Evolutionary conservation across 1,140 invertebrate species (phyloP), one percentile per base, ranked within the genome.

Genomic region (Agrilus planipennis): DNA sequence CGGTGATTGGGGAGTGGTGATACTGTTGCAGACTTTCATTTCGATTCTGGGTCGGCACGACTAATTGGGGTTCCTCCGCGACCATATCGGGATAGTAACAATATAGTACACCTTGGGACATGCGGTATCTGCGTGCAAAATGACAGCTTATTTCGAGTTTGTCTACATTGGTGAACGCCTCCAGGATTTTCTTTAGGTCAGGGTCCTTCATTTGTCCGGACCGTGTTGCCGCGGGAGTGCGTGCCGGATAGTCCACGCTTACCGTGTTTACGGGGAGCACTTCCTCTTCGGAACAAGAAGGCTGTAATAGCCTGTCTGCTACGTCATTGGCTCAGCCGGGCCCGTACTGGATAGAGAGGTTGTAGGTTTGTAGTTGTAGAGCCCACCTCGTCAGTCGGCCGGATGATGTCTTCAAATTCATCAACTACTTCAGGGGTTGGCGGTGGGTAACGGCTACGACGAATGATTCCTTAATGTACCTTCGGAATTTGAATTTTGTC

Each of bases 401-500:
- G n/a, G n/a, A n/a, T n/a, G n/a, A n/a, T n/a, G n/a, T n/a, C n/a
- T n/a, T n/a, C n/a, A 7, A 7, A n/a, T n/a, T n/a, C n/a, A n/a
- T n/a, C n/a, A n/a, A n/a, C n/a, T n/a, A n/a, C n/a, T n/a, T n/a
- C n/a, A 25, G 23, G 6, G 23, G 23, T 25, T n/a, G 7, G 23
- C n/a, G 23, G 23, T 25, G 6, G 23, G 23, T 7, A 25, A 25
- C n/a, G n/a, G n/a, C 23, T 7, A 25, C n/a, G 6, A n/a, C n/a
- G 7, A 7, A 6, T 7, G 23, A 17, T 7, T 35, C 41, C 15
- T 51, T 53, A 4, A 48, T 51, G 16, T 51, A 52, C 3, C 39
- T 50, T 11, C 31, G 12, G 46, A 46, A 31, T 32, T 46, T 19
- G 15, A 9, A 9, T 9, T 9, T 14, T 7, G 15, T 14, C 23